A percentile compares a stretch with the other conserved stretches of the same genome.
Evolutionary conservation across 2,888 invertebrate genomes (phyloP).

Genomic region (Gasteruption jaculator): DNA sequence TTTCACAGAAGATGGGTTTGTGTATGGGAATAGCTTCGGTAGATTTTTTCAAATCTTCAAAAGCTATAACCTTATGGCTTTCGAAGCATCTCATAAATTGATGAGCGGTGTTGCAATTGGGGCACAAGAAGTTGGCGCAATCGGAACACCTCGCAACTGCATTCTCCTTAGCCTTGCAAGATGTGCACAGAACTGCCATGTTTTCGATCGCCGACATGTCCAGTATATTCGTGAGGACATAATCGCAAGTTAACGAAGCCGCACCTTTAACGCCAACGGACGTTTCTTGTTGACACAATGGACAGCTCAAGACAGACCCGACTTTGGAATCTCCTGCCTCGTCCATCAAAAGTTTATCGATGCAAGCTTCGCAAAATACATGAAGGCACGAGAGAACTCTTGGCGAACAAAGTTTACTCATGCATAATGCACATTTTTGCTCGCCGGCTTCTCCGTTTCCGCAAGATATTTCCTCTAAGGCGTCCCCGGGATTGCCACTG

Average conservation of each 20-base stretch:
- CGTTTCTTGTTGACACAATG: constrained; percentile 82
- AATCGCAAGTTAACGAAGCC: constrained; percentile 77
- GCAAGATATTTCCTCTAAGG: constrained; percentile 38
- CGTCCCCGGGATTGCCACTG: constrained; percentile 26
- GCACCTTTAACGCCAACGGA: constrained; percentile 74
- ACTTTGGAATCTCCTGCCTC: constrained; percentile 67
- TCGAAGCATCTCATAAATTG: constrained; percentile 97
- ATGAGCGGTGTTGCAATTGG: constrained; percentile 92
- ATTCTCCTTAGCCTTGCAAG: constrained; percentile 92
- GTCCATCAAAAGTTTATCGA: constrained; percentile 73
- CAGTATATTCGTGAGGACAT: constrained; percentile 78
- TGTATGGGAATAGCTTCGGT: constrained; percentile 80
- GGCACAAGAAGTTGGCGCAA: constrained; percentile 90
- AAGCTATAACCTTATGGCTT: constrained; percentile 84
- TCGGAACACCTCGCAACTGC: constrained; percentile 92
- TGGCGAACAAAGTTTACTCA: constrained; percentile 74
- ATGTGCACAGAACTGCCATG: constrained; percentile 73
- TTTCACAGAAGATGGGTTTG: constrained; percentile 81
- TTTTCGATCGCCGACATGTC: constrained; percentile 76
- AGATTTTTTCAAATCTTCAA: constrained; percentile 79
- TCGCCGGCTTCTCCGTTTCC: constrained; percentile 32
- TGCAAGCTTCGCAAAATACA: constrained; percentile 90
- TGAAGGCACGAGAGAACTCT: constrained; percentile 90
- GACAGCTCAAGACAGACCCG: constrained; percentile 68
- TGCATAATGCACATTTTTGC: constrained; percentile 49